Percentiles rank a stretch among this genome's conserved stretches.
phyloP scores from a whole-genome alignment of 2,888 invertebrate genomes.

The Trachelus iudaicus region DNA sequence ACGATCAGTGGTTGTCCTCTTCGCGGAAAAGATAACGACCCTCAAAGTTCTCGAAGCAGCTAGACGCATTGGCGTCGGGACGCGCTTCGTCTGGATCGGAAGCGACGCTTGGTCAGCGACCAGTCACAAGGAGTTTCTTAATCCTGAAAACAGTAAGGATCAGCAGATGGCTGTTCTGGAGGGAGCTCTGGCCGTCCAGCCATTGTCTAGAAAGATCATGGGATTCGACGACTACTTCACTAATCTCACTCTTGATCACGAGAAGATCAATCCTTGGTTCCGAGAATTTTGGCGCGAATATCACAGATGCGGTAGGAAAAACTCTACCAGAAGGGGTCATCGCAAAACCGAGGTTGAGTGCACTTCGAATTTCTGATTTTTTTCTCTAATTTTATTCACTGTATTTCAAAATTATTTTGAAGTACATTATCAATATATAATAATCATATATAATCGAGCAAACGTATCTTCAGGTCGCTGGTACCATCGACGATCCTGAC shows the following conservation, averaged over 20 bases:
- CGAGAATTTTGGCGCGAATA: slow-evolving; percentile 67
- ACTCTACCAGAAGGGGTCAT: background rate
- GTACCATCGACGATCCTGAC: background rate
- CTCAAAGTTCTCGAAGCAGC: slow-evolving; percentile 66
- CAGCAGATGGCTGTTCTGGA: slow-evolving; percentile 62
- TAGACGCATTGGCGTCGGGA: slow-evolving; percentile 48
- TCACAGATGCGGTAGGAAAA: slow-evolving; percentile 45
- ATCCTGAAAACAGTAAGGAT: slow-evolving; percentile 35
- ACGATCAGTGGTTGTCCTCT: slow-evolving; percentile 67
- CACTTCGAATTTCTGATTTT: background rate
- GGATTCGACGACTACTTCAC: slow-evolving; percentile 69
- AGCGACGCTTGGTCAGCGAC: slow-evolving; percentile 68
- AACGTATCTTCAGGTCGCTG: background rate
- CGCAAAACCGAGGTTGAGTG: background rate
- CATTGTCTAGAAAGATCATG: slow-evolving; percentile 62
- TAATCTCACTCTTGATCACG: slow-evolving; percentile 55
- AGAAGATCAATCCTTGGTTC: slow-evolving; percentile 67
- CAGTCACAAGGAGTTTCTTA: slow-evolving; percentile 41
- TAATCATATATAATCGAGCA: background rate
- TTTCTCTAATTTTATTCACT: background rate
- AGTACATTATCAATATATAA: background rate
- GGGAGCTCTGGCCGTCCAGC: slow-evolving; percentile 69
- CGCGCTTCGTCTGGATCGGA: slow-evolving; percentile 68
- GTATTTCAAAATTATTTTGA: background rate
- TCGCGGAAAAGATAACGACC: slow-evolving; percentile 66